phyloP scores from a whole-genome alignment of 2,888 invertebrate species.

The Lasioglossum marginatum region DNA sequence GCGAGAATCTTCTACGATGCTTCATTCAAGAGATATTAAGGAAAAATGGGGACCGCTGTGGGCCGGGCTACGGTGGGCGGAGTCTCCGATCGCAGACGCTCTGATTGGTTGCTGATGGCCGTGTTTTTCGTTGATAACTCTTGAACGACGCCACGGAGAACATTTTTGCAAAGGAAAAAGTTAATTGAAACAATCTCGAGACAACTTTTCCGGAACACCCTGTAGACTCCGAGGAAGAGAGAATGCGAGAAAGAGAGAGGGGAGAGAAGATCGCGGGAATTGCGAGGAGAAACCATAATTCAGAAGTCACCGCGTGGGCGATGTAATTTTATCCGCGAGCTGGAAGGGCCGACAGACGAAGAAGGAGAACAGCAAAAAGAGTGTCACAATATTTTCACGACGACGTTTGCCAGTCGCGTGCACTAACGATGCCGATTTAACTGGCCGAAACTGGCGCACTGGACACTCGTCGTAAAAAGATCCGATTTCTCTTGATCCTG shows the following conservation, averaged over 20 bases:
- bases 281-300: conserved; percentile 66
- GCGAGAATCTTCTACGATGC: no score
- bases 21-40: no score
- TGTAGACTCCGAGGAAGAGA: not conserved
- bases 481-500: conserved; percentile 10
- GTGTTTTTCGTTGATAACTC: no score
- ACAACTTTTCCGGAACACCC: no score
- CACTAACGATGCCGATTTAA: conserved; percentile 34
- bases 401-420: conserved; percentile 12
- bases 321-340: conserved; percentile 59
- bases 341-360: conserved; percentile 23
- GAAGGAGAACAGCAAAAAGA: conserved; percentile 1
- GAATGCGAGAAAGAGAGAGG: not conserved
- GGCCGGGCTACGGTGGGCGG: no score
- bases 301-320: conserved; percentile 64
- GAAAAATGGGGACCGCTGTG: no score
- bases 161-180: no score
- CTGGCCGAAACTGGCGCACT: conserved; percentile 40
- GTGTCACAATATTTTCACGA: conserved; percentile 47
- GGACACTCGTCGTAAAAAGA: conserved; percentile 2
- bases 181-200: no score
- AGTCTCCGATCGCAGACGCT: no score
- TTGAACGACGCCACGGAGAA: no score
- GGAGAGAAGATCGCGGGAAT: conserved; percentile 41
- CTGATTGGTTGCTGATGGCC: no score